Evolutionary conservation across 2,888 invertebrate genomes (phyloP), one percentile per base, ranked within the genome.

Genomic region (Melinaea menophilus): DNA sequence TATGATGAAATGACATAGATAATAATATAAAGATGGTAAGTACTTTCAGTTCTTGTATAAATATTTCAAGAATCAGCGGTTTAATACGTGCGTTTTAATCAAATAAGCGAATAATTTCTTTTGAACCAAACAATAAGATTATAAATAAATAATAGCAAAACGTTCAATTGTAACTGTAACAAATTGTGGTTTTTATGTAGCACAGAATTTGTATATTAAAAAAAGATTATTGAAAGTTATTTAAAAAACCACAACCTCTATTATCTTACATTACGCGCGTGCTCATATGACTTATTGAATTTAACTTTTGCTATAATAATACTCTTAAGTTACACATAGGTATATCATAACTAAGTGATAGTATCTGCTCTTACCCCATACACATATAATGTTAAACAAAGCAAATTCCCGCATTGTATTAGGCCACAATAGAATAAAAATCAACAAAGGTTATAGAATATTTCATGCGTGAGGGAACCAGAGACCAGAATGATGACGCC

Each of bases 31-130:
- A n/a, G 31, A 41, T 62, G 4, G 11, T 41, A 48, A 41, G 33
- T 57, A 72, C 75, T 77, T 73, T 77, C 73, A 73, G 74, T 75
- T 71, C 69, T 63, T 61, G 65, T 67, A 64, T 55, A 37, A 65
- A 70, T 65, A 62, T 64, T 63, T 68, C 58, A 61, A n/a, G 66
- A 65, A 70, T 64, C 68, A 68, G 70, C 61, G 71, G 73, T 71
- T 72, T 69, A 59, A n/a, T 62, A 63, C 61, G 58, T 56, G 64
- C 60, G 69, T 74, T 72, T 62, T 69, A 69, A 68, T 65, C 69
- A 64, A 59, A 58, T 66, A 70, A 71, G 60, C 69, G 62, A 64
- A 72, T 72, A 58, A 62, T 55, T 67, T 66, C 65, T 66, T 69
- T 70, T 73, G 69, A 72, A 73, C 73, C 70, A 67, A 67, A 71